Base-by-base conservation (phyloP, 2,797 vertebrate species). In the Decapterus maruadsi region DNA sequence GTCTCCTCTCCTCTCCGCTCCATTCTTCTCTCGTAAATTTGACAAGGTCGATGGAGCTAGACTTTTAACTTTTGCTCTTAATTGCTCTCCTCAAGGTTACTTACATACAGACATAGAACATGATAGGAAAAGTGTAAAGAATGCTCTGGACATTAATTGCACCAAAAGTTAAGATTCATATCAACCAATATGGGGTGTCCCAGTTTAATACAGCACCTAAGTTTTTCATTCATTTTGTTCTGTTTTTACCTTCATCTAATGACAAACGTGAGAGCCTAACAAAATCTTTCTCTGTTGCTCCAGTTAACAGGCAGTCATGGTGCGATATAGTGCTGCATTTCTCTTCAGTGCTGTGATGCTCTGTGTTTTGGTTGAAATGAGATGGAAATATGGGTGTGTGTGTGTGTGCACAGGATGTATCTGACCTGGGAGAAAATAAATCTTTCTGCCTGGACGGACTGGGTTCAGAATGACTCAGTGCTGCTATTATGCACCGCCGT, bases 401-500 rank as follows among this genome's bases (percentile, higher is more conserved):
- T 26, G 26, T 26, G 60, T 56, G 68, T 71, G 76, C 65, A 65
- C 48, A 79, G 72, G 63, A 81, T 78, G 59, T 74, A 19, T 51
- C 22, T 86, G 73, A 89, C 66, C 72, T 85, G 45, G n/a, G 67
- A 78, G 68, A 56, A 90, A 82, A 69, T 17, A 51, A 34, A 71
- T 67, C 43, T 78, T 84, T 72, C 61, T 68, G 19, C 65, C 22
- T 65, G 61, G 61, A 73, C 57, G 56, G 51, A 42, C 46, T 68
- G 62, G 22, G 60, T 71, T 43, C 65, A 75, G 17, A 54, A 22
- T 72, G 69, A 85, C 60, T 64, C 55, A 71, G 43, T 70, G 56
- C 48, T 29, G 14, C 26, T 62, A 4, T 72, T n/a, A 74, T 55
- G 40, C 42, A 61, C 12, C 29, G 17, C 26, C 4, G 74, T 42